Conservation (phyloP, 2,888 invertebrate genomes). For the Bombylius discolor region DNA sequence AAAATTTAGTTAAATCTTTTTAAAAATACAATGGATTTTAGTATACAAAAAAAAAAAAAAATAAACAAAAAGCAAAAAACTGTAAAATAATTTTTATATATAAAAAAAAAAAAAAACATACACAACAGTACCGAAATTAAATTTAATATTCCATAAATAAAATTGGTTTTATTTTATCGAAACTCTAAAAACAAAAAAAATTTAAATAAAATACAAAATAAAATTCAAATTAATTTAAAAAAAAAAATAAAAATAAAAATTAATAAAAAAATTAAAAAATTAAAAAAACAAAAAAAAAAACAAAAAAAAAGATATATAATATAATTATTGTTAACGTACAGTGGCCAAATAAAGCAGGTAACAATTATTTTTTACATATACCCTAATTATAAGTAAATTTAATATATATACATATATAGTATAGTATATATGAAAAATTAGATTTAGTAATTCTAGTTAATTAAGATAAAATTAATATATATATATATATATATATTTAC, state of each 20-base stretch:
- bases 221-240: no score
- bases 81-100: no score
- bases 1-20: conserved; percentile 5
- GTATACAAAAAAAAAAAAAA: background rate
- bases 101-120: no score
- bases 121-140: no score
- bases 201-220: no score
- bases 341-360: conserved; percentile 27
- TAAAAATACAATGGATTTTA: background rate
- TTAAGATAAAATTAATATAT: background rate
- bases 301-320: conserved; percentile 1
- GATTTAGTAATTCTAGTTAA: no score
- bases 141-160: no score
- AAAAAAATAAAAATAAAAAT: no score
- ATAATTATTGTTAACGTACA: conserved; percentile 21
- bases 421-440: background rate
- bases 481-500: background rate
- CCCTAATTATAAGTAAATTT: background rate
- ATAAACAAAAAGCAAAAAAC: background rate
- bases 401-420: no score
- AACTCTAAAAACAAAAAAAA: no score
- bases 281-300: background rate
- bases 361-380: conserved; percentile 17
- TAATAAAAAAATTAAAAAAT: no score
- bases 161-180: no score